These are phyloP conservation scores for Anarrhichthys ocellatus DNA, from an alignment of 2,113 vertebrate species.

Conservation along the genomic window DNA sequence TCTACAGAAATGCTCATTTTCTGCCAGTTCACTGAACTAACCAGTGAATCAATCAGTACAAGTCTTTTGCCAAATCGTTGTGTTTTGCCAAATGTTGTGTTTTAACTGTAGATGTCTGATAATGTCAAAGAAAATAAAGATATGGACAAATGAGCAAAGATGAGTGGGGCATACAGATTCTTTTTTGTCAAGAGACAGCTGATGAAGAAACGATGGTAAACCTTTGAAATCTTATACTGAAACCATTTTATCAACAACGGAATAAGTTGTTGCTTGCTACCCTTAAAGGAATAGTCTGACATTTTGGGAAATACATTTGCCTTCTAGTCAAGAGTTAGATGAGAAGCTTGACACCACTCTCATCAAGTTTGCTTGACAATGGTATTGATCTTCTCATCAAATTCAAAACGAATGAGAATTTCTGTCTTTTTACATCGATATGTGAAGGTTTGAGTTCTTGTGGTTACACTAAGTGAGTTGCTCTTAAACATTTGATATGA, in stretches of 20 bases:
- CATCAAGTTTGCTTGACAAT: neutral
- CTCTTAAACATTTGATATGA: neutral
- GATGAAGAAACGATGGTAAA: neutral
- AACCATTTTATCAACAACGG: neutral
- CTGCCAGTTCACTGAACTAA: conserved; percentile 64
- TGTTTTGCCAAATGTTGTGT: conserved; percentile 85
- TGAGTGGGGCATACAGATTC: neutral
- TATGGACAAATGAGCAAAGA: conserved; percentile 65
- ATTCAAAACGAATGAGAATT: neutral
- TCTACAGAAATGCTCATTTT: conserved; percentile 57
- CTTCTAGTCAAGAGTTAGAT: neutral
- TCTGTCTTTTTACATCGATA: neutral
- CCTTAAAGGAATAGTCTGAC: neutral
- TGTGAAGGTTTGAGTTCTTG: neutral
- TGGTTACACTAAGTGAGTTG: neutral
- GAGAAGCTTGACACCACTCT: neutral
- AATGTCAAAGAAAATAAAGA: conserved; percentile 83
- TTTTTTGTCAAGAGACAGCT: neutral
- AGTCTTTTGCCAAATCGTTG: conserved; percentile 83
- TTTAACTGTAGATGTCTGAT: conserved; percentile 83
- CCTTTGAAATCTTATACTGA: neutral
- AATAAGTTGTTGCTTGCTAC: neutral
- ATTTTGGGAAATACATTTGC: neutral
- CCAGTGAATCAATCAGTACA: conserved; percentile 70
- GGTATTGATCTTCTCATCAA: neutral